Conservation (phyloP, 2,888 invertebrate species). For the Danaus chrysippus region DNA sequence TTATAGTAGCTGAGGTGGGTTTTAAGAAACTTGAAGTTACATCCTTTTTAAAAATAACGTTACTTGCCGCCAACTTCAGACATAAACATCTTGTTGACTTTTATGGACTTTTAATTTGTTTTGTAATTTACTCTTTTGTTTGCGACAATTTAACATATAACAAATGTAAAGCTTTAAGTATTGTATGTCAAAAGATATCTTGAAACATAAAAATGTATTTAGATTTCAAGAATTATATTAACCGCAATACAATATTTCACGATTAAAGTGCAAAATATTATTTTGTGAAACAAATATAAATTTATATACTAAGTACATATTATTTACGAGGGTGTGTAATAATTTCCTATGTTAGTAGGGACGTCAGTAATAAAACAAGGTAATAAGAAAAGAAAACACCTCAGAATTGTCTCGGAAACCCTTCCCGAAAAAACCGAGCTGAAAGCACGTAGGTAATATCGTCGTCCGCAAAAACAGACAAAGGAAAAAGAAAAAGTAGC, state of each 20-base stretch:
- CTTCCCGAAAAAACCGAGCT: slow-evolving; percentile 2
- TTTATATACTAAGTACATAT: neutral
- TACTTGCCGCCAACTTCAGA: slow-evolving; percentile 34
- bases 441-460: slow-evolving; percentile 37
- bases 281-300: neutral
- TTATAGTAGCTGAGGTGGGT: no score
- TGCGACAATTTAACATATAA: neutral
- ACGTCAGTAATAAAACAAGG: slow-evolving; percentile 11
- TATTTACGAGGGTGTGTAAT: no score
- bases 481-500: slow-evolving; percentile 37
- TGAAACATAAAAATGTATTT: neutral
- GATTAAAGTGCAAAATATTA: neutral
- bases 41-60: slow-evolving; percentile 48
- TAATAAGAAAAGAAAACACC: slow-evolving; percentile 14
- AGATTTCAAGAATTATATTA: neutral
- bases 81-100: no score
- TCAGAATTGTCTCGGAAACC: slow-evolving; percentile 7
- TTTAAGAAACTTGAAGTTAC: no score
- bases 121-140: slow-evolving; percentile 14
- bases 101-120: slow-evolving; percentile 31
- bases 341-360: slow-evolving; percentile 9
- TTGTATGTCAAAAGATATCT: no score
- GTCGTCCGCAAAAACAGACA: slow-evolving; percentile 43
- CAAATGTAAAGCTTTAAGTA: no score
- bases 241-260: neutral